These are phyloP conservation scores for Charaxes varanes DNA, from an alignment of 1,140 invertebrate species.

Conservation along the genomic window DNA sequence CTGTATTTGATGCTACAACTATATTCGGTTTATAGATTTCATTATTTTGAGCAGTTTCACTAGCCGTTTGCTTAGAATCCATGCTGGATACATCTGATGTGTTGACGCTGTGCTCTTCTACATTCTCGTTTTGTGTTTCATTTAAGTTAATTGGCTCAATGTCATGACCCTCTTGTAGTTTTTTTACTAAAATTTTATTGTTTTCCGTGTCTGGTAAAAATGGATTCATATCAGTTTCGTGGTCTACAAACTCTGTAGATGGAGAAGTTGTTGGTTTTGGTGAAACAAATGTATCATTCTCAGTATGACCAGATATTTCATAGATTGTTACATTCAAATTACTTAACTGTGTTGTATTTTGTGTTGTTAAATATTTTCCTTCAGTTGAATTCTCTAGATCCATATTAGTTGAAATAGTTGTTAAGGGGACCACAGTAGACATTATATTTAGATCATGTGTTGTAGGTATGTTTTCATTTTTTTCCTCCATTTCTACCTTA, in stretches of 20 bases:
- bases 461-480: conserved; percentile 9
- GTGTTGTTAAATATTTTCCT: conserved; percentile 1
- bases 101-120: conserved; percentile 39
- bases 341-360: conserved; percentile 37
- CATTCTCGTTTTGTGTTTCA: conserved; percentile 63
- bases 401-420: conserved; percentile 8
- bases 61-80: conserved; percentile 3
- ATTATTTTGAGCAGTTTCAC: conserved; percentile 8
- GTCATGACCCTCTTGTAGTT: conserved; percentile 71
- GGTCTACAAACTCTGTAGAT: conserved; percentile 51
- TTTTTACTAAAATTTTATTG: conserved; percentile 74
- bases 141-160: conserved; percentile 53
- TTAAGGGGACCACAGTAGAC: conserved; percentile 6
- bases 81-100: conserved; percentile 5
- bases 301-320: conserved; percentile 48
- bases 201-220: conserved; percentile 78
- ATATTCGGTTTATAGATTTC: conserved; percentile 1
- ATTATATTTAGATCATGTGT: conserved; percentile 1
- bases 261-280: conserved; percentile 32
- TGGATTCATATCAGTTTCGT: conserved; percentile 77
- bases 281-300: conserved; percentile 28
- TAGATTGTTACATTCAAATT: conserved; percentile 60
- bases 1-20: too few relatives aligned
- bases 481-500: conserved; percentile 17
- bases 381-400: conserved; percentile 11